These are phyloP conservation scores for Menura novaehollandiae DNA, from an alignment of 2,113 vertebrate species.

Conservation along the genomic window DNA sequence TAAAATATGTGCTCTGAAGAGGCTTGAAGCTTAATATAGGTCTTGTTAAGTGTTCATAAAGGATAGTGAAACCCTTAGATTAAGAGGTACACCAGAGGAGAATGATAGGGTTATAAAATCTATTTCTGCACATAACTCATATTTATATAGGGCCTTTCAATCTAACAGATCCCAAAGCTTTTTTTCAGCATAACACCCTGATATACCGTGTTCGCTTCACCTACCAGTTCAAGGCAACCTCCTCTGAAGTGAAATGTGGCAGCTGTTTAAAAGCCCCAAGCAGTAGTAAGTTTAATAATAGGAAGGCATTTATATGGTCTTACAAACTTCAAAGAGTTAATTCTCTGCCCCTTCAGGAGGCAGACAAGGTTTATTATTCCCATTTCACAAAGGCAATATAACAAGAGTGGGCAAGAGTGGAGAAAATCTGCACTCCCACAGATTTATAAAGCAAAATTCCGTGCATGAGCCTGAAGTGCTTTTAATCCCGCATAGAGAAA, in stretches of 20 bases:
- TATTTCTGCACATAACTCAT: slow-evolving; percentile 36
- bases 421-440: slow-evolving; percentile 50
- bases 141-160: slow-evolving; percentile 56
- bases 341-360: slow-evolving; percentile 48
- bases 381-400: slow-evolving; percentile 62
- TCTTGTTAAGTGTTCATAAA: slow-evolving; percentile 39
- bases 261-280: slow-evolving; percentile 35
- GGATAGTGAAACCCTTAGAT: slow-evolving; percentile 22
- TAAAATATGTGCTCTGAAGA: slow-evolving; percentile 21
- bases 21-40: slow-evolving; percentile 9
- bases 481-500: slow-evolving; percentile 46
- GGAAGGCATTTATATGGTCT: slow-evolving; percentile 53
- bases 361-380: slow-evolving; percentile 61
- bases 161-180: not conserved
- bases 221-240: slow-evolving; percentile 41
- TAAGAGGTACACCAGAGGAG: slow-evolving; percentile 33
- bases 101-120: slow-evolving; percentile 46
- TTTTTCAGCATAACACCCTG: not conserved
- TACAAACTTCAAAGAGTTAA: slow-evolving; percentile 63
- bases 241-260: slow-evolving; percentile 55
- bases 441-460: slow-evolving; percentile 26
- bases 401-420: slow-evolving; percentile 51
- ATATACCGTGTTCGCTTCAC: slow-evolving; percentile 21
- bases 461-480: slow-evolving; percentile 35
- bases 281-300: slow-evolving; percentile 43